Conservation (phyloP, 64 coral and sea anemone species). For the Dendrophyllia cribrosa region DNA sequence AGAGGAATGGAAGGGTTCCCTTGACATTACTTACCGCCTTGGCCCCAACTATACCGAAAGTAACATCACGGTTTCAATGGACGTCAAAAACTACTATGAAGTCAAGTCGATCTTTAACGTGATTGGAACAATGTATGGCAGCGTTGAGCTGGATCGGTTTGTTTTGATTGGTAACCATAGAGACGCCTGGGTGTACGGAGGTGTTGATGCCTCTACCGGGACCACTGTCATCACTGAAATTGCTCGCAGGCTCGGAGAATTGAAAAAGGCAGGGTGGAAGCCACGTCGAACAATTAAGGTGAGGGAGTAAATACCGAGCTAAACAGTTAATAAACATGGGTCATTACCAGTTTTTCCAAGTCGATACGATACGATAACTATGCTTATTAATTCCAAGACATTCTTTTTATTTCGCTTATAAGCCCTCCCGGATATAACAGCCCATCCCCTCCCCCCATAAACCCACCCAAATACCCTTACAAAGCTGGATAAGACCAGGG, state of each 20-base stretch:
- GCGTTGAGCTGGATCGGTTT: slow-evolving; percentile 81
- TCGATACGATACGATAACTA: too few species aligned
- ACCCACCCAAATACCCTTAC: too few species aligned
- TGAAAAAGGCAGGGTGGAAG: slow-evolving; percentile 80
- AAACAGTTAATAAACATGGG: too few species aligned
- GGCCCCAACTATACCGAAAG: slow-evolving; percentile 43
- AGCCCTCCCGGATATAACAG: too few species aligned
- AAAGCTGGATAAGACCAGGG: too few species aligned
- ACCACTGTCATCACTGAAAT: slow-evolving; percentile 70
- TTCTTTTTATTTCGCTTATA: too few species aligned
- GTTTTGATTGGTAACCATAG: slow-evolving; percentile 90
- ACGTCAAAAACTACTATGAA: slow-evolving; percentile 56
- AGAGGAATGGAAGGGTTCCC: slow-evolving; percentile 60
- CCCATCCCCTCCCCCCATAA: too few species aligned
- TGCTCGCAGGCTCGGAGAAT: slow-evolving; percentile 65
- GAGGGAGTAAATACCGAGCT: too few species aligned
- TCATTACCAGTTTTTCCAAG: too few species aligned
- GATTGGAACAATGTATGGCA: slow-evolving; percentile 89
- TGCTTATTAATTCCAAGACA: too few species aligned
- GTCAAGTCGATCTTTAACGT: slow-evolving; percentile 84
- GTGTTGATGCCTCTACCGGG: slow-evolving; percentile 79
- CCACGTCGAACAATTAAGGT: slow-evolving; percentile 91
- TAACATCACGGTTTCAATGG: slow-evolving; percentile 53
- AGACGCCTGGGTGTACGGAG: slow-evolving; percentile 86
- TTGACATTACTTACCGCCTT: slow-evolving; percentile 66